Evolutionary conservation across 1,140 invertebrate species (phyloP), one percentile per base, ranked within the genome.

Genomic region (Lasioglossum baleicum): DNA sequence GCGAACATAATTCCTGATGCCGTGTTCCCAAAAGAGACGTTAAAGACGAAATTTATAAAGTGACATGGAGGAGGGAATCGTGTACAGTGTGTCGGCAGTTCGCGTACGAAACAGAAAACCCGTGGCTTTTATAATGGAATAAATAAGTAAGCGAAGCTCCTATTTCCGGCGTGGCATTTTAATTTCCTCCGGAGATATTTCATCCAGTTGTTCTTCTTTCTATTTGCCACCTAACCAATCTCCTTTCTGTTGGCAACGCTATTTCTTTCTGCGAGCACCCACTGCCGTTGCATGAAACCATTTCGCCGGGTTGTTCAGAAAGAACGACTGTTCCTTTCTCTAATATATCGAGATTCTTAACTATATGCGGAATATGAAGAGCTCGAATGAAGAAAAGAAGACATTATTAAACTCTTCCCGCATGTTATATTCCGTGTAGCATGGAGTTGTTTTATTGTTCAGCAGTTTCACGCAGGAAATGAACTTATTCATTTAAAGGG

Each of bases 141-240:
- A 88, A 89, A 88, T 89, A 87, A 90, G 78, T 78, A 84, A 82
- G 75, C 70, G 70, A 75, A 84, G 67, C 64, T 53, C 71, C 69
- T 85, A 75, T 86, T 81, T 85, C 78, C 73, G 70, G 63, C n/a
- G 56, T 83, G 76, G 64, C 86, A 83, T 88, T 88, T 89, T 89
- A 88, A 89, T 89, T 89, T 87, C 85, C 83, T 83, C 58, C 13
- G 63, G 58, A 79, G 75, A 87, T 89, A 88, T 87, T 88, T 88
- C 84, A 83, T 87, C 65, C 73, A 20, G 7, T 20, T 2, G 56
- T 42, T 53, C 67, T 64, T 76, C 75, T 58, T 76, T 77, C 56
- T 53, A 69, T 70, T 70, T 68, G 67, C 75, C 42, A 68, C 75
- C 66, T 70, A 64, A 64, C 70, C 48, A 35, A 40, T 31, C 53